These are phyloP conservation scores for Neodontobutis hainanensis DNA, from an alignment of 2,113 vertebrate species.

Conservation along the genomic window DNA sequence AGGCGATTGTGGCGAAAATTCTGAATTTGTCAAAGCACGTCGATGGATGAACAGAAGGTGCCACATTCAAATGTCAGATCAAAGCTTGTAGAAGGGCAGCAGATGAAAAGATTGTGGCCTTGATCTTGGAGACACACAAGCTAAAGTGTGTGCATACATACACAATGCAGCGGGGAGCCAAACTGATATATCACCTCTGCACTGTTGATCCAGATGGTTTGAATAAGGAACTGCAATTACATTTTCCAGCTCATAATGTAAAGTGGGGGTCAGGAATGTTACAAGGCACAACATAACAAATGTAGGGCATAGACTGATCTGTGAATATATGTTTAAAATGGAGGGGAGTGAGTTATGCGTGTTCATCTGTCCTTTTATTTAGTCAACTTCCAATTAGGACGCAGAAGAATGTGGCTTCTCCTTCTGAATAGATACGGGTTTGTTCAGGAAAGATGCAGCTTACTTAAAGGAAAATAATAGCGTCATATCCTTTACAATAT, in stretches of 20 bases:
- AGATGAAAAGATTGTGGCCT: constrained; percentile 67
- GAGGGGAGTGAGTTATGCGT: no score
- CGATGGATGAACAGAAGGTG: constrained; percentile 58
- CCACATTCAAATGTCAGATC: constrained; percentile 65
- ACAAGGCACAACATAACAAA: not conserved
- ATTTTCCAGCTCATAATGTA: constrained; percentile 3
- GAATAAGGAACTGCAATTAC: constrained; percentile 20
- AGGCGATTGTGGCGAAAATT: constrained; percentile 27
- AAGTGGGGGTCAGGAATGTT: not conserved
- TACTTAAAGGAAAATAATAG: no score
- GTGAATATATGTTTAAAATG: not conserved
- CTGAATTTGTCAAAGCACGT: constrained; percentile 29
- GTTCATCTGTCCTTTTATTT: no score
- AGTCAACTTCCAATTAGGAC: no score
- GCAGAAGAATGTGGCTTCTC: no score
- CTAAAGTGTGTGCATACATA: constrained; percentile 45
- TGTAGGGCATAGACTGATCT: no score
- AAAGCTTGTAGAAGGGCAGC: constrained; percentile 60
- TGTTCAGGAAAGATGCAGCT: no score
- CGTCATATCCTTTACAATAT: no score
- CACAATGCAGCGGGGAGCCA: constrained; percentile 33
- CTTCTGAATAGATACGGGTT: no score
- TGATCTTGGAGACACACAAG: constrained; percentile 61
- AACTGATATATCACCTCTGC: constrained; percentile 28
- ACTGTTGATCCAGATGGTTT: constrained; percentile 49